Percentiles rank a stretch among this genome's conserved stretches.
Evolutionary conservation across 2,113 vertebrate genomes (phyloP).

Genomic region (Mesembrinibis cayennensis): DNA sequence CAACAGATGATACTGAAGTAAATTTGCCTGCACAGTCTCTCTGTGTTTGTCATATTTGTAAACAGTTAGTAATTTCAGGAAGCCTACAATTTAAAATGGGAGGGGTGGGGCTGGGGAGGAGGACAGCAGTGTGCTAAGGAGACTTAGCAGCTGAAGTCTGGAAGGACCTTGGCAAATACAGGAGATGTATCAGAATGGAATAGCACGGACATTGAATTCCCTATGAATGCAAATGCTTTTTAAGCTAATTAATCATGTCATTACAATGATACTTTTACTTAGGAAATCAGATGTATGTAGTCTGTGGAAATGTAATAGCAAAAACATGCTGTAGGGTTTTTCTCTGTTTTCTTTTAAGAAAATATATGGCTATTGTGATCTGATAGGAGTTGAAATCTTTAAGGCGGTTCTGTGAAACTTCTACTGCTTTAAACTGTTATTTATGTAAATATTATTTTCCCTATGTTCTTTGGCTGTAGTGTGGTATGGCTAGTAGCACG

Average conservation of each 20-base stretch:
- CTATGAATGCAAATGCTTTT: background rate
- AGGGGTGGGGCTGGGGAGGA: background rate
- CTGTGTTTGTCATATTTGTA: background rate
- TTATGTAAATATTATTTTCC: background rate
- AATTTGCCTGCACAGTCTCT: background rate
- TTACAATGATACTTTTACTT: background rate
- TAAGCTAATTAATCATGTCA: background rate
- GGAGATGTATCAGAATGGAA: background rate
- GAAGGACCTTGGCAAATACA: background rate
- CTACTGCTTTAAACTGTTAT: background rate
- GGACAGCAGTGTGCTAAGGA: background rate
- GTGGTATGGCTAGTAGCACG: background rate
- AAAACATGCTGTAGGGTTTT: background rate
- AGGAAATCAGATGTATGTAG: background rate
- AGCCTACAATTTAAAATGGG: background rate
- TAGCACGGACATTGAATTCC: background rate
- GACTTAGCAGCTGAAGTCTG: background rate
- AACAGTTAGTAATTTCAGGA: background rate
- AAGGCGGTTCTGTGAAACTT: background rate
- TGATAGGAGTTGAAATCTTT: background rate
- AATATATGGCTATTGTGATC: background rate
- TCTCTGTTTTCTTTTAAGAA: background rate
- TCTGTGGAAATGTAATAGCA: background rate
- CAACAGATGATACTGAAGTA: background rate
- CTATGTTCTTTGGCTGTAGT: accelerated